Evolutionary conservation across 2,888 invertebrate genomes (phyloP).

Genomic region (Athripsodes cinereus): DNA sequence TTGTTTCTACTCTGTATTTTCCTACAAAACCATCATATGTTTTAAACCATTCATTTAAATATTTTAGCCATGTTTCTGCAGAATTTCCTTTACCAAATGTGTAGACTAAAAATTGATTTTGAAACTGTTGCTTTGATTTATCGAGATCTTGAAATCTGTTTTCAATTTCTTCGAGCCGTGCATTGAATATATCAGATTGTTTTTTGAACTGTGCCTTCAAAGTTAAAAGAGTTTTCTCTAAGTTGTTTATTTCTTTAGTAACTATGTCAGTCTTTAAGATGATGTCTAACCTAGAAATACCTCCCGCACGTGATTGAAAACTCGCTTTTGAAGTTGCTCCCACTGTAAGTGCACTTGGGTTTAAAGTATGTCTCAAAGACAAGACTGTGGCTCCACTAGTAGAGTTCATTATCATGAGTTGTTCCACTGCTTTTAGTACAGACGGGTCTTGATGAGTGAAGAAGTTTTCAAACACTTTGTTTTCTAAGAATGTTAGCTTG

Average conservation of each 20-base stretch:
- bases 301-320: constrained; percentile 12
- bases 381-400: neutral
- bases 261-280: constrained; percentile 12
- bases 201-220: neutral
- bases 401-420: constrained; percentile 2
- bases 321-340: constrained; percentile 6
- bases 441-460: constrained; percentile 17
- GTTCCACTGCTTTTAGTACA: constrained; percentile 11
- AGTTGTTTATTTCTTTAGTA: constrained; percentile 13
- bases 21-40: constrained; percentile 50
- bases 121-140: constrained; percentile 11
- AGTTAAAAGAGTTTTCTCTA: constrained; percentile 4
- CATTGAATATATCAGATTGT: constrained; percentile 4
- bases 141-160: constrained; percentile 10
- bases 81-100: constrained; percentile 49
- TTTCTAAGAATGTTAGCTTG: constrained; percentile 15
- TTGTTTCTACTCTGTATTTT: constrained; percentile 52
- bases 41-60: constrained; percentile 57
- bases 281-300: constrained; percentile 9
- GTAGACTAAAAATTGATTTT: constrained; percentile 5
- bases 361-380: neutral
- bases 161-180: constrained; percentile 12
- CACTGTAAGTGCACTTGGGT: constrained; percentile 3
- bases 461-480: constrained; percentile 15
- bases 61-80: constrained; percentile 54